Conservation (phyloP, 2,113 vertebrate genomes). For the Silurus asotus region DNA sequence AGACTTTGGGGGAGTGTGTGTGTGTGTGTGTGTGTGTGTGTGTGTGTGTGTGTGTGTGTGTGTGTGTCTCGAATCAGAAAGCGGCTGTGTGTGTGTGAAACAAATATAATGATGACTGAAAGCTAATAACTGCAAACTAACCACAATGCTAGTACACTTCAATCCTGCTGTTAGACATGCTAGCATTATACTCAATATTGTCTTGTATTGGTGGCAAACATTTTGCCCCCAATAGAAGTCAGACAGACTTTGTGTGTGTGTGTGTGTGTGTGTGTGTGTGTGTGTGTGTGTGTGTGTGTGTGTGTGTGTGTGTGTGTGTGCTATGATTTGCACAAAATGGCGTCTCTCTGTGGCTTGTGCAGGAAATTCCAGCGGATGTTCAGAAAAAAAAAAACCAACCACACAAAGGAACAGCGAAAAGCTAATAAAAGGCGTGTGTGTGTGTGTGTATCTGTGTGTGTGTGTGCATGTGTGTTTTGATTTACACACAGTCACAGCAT, state of each 20-base stretch:
- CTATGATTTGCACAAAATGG: not conserved
- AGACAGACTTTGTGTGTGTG: not conserved
- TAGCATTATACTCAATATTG: not conserved
- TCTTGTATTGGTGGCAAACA: not conserved
- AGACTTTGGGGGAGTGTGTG: too few species aligned
- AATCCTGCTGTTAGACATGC: not conserved
- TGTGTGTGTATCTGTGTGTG: not conserved
- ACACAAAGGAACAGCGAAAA: constrained; percentile 54
- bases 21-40: not conserved
- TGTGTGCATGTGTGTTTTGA: not conserved
- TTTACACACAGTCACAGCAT: constrained; percentile 41
- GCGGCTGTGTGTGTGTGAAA: too few species aligned
- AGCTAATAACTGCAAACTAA: constrained; percentile 2
- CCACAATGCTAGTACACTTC: not conserved
- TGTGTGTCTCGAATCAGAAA: too few species aligned
- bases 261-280: not conserved
- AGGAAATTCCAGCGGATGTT: constrained; percentile 79
- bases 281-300: not conserved
- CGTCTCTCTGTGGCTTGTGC: constrained; percentile 62
- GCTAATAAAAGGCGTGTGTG: constrained; percentile 64
- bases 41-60: constrained; percentile 35
- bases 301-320: constrained; percentile 3
- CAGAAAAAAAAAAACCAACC: constrained; percentile 67
- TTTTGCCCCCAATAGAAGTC: not conserved
- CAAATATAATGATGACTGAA: not conserved